Base-by-base conservation (phyloP, 2,888 invertebrate species). In the Drosophila acutilabella region DNA sequence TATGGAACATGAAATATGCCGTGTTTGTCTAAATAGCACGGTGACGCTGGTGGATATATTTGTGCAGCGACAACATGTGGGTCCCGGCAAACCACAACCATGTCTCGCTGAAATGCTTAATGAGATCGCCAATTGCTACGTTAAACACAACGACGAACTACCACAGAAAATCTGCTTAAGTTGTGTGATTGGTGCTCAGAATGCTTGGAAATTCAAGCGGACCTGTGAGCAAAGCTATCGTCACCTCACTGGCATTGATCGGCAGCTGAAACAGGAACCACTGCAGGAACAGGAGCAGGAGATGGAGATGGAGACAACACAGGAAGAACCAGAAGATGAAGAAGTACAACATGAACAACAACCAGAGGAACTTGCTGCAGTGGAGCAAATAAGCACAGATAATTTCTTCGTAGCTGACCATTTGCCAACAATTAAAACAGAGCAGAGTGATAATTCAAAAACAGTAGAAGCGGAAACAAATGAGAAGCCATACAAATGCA, bases 31-130 rank as follows among this genome's bases (percentile, higher is more conserved):
- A 6, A 59, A 48, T 20, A 11, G 33, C n/a, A 36, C 51, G 4
- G 47, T 52, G 1, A 79, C 58, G 1, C 47, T 75, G 1, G 75
- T 79, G 2, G 58, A 61, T 13, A 74, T 79, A 38, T 75, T 78
- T 6, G 61, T 60, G 1, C 50, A 56, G 2, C 59, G 62, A 0
- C 48, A 74, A 8, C 57, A 54, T n/a, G 4, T 16, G 0, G 11
- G 42, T 16, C 41, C 30, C 0, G 42, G 33, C 3, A 42, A 60
- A 0, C 42, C 50, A 11, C 79, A 74, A 13, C 74, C 78, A 3
- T n/a, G 47, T 8, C 48, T 75, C 8, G 74, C 75, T 1, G 74
- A 75, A 7, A 75, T 75, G 79, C 53, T 75, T 0, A 78, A 58
- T 41, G 79, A 78, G 18, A 61, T 58, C 10, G 72, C 56, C n/a